phyloP scores from a whole-genome alignment of 2,113 vertebrate genomes.

The Pelusios castaneus region DNA sequence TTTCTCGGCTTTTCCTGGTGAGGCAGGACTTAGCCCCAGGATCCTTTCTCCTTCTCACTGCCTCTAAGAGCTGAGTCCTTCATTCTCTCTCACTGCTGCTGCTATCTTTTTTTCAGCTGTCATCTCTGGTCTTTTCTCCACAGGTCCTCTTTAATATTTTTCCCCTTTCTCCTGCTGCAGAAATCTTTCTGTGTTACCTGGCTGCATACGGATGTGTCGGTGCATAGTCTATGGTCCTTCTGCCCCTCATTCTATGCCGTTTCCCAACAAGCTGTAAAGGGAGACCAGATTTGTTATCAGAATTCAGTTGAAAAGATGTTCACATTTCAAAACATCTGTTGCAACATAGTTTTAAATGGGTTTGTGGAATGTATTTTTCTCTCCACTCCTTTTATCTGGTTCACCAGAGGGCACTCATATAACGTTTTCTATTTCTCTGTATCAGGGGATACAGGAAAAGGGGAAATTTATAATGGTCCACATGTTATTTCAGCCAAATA shows the following conservation, averaged over 20 bases:
- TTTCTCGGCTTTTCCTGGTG: neutral
- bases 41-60: fast-evolving
- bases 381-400: neutral
- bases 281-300: neutral
- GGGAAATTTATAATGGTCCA: neutral
- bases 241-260: neutral
- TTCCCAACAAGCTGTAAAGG: neutral
- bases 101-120: neutral
- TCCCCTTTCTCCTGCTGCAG: neutral
- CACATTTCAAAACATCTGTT: neutral
- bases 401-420: neutral
- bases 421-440: fast-evolving
- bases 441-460: neutral
- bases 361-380: neutral
- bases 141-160: neutral
- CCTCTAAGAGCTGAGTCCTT: fast-evolving
- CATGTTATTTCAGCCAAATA: neutral
- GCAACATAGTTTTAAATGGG: neutral
- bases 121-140: neutral
- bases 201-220: neutral
- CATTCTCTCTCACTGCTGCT: fast-evolving
- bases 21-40: neutral
- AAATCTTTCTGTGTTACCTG: neutral
- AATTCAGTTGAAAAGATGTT: neutral
- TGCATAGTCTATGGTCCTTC: neutral